Base-by-base conservation (phyloP, 2,888 invertebrate species). In the Kryphioiulus occultus region DNA sequence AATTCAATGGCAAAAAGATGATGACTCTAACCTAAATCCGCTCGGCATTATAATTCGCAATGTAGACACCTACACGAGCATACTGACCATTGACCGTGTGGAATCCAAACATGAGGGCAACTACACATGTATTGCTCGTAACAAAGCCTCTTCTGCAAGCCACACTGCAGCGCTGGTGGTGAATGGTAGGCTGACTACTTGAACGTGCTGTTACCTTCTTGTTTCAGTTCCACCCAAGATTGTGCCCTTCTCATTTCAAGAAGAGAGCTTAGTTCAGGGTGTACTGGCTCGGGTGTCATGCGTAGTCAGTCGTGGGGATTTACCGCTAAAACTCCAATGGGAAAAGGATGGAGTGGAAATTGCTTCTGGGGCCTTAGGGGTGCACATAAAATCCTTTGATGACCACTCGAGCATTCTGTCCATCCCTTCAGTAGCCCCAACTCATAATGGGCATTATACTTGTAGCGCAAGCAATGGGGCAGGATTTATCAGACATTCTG, bases 301-400 rank as follows among this genome's bases (percentile, higher is more conserved):
- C 59, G 88, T 89, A 42, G 88, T 89, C 10, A 88, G 87, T 47
- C 88, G 88, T 19, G 90, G 89, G 19, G 88, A 89, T 26, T 42
- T 89, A 19, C 88, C 90, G 22, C 47, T 89, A 5, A 86, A 86
- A 1, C 86, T 88, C 35, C 88, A 88, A 42, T 90, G 90, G 92
- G 96, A 96, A 92, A 97, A 97, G 0, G 90, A 85, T 88, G 85
- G 88, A 47, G 26, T 85, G 4, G 30, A 59, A 30, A 85, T 89
- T 35, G 19, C 87, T 3, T n/a, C 68, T 12, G 83, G 85, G 35
- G 39, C 85, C 87, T n/a, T 26, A 0, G 90, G 90, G 39, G 89
- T 90, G 82, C 87, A 84, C 59, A 90, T 90, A 26, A 88, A 89
- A 85, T 89, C 89, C 85, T 88, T 90, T 30, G 90, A 90, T 42